A percentile compares a stretch with the other conserved stretches of the same genome.
Evolutionary conservation across 2,888 invertebrate genomes (phyloP).

Genomic region (Sacculina carcini): DNA sequence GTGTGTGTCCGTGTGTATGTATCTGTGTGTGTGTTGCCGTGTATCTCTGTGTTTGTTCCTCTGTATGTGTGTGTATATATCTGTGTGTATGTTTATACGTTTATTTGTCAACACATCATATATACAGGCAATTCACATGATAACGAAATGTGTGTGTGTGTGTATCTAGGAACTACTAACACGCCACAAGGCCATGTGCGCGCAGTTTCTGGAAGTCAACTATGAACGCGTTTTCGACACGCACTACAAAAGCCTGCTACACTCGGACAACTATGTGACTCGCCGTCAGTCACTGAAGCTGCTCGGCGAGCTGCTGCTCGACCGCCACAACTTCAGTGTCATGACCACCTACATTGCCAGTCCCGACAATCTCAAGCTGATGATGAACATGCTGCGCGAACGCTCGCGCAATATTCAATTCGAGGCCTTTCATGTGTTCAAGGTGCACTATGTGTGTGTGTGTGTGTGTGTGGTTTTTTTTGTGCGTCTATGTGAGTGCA

Average conservation of each 20-base stretch:
- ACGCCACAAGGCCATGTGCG: constrained; percentile 80
- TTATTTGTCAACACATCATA: not conserved
- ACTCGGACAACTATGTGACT: constrained; percentile 98
- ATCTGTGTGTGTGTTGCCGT: not conserved
- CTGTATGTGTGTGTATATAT: not conserved
- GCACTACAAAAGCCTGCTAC: constrained; percentile 84
- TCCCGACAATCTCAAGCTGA: constrained; percentile 95
- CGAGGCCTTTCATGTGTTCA: constrained; percentile 99
- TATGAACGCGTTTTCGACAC: constrained; percentile 85
- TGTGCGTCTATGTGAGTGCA: not conserved
- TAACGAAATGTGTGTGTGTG: constrained; percentile 11
- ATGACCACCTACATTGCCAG: constrained; percentile 98
- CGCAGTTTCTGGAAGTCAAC: constrained; percentile 94
- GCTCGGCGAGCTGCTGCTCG: constrained; percentile 82
- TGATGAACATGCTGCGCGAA: constrained; percentile 99
- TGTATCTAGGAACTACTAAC: constrained; percentile 57
- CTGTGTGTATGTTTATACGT: not conserved
- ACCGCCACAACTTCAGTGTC: constrained; percentile 90
- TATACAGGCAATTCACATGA: not conserved
- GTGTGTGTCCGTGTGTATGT: not conserved
- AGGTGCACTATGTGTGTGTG: constrained; percentile 23
- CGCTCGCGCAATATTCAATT: constrained; percentile 99
- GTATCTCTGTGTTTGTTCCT: not conserved
- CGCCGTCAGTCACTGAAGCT: constrained; percentile 93
- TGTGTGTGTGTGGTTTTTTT: not conserved